These are phyloP conservation scores for Jacana jacana DNA, from an alignment of 2,113 vertebrate genomes.

Conservation along the genomic window DNA sequence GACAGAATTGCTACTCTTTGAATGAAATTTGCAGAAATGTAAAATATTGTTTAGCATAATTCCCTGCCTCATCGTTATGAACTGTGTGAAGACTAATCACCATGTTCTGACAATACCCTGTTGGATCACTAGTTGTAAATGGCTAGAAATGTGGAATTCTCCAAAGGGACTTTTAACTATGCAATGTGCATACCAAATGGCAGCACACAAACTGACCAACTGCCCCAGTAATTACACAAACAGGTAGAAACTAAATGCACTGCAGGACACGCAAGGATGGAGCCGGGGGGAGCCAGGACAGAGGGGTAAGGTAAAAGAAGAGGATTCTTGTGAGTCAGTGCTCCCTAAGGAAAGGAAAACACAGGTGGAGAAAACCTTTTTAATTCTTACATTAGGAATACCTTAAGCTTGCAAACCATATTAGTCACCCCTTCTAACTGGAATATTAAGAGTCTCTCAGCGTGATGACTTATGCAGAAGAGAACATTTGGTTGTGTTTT, in stretches of 20 bases:
- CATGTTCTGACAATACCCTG: neutral
- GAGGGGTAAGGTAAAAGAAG: too few relatives aligned
- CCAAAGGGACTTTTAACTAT: neutral
- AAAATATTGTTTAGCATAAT: neutral
- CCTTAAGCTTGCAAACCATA: neutral
- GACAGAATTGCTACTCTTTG: neutral
- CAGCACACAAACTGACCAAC: neutral
- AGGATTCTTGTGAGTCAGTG: neutral
- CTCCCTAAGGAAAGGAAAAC: neutral
- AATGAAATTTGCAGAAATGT: neutral
- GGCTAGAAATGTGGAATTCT: neutral
- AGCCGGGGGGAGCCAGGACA: neutral
- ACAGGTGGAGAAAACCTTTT: neutral
- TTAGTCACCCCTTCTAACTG: neutral
- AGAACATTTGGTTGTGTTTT: neutral
- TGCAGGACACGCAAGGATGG: neutral
- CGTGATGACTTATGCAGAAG: neutral
- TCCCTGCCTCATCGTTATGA: rapidly evolving
- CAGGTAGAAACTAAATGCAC: neutral
- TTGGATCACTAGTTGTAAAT: neutral
- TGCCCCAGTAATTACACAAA: neutral
- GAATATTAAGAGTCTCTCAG: neutral
- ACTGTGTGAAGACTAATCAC: neutral
- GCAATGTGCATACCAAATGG: neutral
- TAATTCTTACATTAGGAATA: neutral